Base-by-base conservation (phyloP, 2,113 vertebrate genomes). In the Cisticola juncidis region DNA sequence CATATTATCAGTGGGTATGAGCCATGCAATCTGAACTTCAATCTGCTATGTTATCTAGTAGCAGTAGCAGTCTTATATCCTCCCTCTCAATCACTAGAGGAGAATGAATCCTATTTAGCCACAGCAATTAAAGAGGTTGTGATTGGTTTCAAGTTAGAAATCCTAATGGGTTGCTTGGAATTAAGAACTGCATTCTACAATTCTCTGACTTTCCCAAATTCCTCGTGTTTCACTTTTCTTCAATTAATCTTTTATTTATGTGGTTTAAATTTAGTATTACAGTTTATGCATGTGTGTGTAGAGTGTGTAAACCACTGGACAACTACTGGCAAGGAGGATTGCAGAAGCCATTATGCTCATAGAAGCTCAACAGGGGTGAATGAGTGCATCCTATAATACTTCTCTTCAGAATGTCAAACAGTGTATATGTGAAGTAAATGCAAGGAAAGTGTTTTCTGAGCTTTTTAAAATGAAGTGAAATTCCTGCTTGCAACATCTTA, bases 401-500 rank as follows among this genome's bases (percentile, higher is more conserved):
- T 93, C 56, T 83, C 60, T 57, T 66, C 40, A n/a, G 54, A 91
- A 88, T 96, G 96, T 96, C 69, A 65, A 81, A 79, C 48, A 35
- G 19, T 45, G 61, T 92, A 22, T 72, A 35, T 74, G 54, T 54
- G 70, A 88, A 93, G 45, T 16, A 92, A 96, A 72, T 83, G 53
- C 81, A 95, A 97, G 77, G 50, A 78, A 92, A 95, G 81, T 73
- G 38, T 69, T 96, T 94, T 56, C 48, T 92, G 56, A 85, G 45
- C 84, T 85, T 90, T 94, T 97, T n/a, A 47, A 96, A 97, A 88
- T 90, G 35, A 97, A 94, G 91, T 96, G 71, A 87, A 95, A 91
- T 93, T 97, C 95, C 88, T 97, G 77, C 83, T 95, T 95, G 79
- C 88, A 82, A 96, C 76, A 12, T 97, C 88, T 97, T 98, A 96